Base-by-base conservation (phyloP, 2,797 vertebrate genomes). In the Sciurus vulgaris region DNA sequence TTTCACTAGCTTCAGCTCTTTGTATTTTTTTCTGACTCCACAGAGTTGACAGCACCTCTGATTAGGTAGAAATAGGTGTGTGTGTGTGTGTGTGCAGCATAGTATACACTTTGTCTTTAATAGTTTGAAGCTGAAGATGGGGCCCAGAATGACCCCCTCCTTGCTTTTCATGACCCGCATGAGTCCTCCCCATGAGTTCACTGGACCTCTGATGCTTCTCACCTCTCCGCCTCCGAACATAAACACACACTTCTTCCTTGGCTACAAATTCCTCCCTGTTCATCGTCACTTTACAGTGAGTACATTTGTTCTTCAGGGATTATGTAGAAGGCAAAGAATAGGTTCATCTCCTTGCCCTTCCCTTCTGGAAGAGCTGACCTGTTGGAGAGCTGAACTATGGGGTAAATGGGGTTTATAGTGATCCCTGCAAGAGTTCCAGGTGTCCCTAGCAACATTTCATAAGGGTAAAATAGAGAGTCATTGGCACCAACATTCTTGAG, bases 221-320 rank as follows among this genome's bases (percentile, higher is more conserved):
- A 74, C 77, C 90, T 72, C 86, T 91, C 65, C 14, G 65, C 30
- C 59, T 41, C 28, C 76, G 89, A 86, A 95, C 88, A 96, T 15
- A 83, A 24, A 83, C 33, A 61, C 89, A 82, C 41, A 15, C 87
- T 44, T 72, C 61, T 93, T 94, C 47, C 88, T 95, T 90, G 84
- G 86, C 84, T 92, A 51, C 81, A 93, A 63, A 93, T 91, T 90
- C 96, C 93, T 94, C 38, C 33, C 69, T 73, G 96, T 97, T 96
- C 67, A 84, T 97, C 94, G 2, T 90, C 95, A 92, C 91, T 78
- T 96, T 44, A 84, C 89, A 96, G 95, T 95, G 85, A 97, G 41
- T 78, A 96, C 63, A 56, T 76, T 95, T 86, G 93, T 92, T 96
- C 92, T 91, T 89, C 86, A 93, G 96, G 90, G 77, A 97, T 95